A percentile compares a stretch with the other conserved stretches of the same genome.
Conservation (phyloP, 2,888 invertebrate species). For the Cerastis leucographa region DNA sequence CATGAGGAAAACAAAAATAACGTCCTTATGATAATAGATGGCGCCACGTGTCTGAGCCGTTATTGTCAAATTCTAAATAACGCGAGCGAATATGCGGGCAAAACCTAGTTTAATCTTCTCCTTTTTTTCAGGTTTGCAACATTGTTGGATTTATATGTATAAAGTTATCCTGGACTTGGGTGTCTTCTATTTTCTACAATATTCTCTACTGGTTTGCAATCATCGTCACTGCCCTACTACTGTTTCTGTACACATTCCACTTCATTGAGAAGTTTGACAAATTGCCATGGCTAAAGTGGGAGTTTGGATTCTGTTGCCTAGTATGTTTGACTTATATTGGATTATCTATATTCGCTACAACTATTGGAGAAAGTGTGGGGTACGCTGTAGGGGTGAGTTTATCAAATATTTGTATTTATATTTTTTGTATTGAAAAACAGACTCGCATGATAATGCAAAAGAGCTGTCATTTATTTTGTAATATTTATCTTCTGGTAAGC, state of each 20-base stretch:
- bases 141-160: conserved; percentile 95
- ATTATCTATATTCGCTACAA: conserved; percentile 93
- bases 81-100: too few species aligned
- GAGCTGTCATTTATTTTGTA: neutral
- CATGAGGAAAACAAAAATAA: too few species aligned
- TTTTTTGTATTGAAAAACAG: neutral
- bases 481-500: neutral
- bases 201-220: conserved; percentile 95
- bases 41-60: too few species aligned
- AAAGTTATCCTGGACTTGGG: conserved; percentile 91
- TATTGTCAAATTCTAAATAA: too few species aligned
- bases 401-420: neutral
- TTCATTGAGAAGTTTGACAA: conserved; percentile 95
- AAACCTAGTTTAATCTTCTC: neutral
- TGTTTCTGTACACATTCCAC: conserved; percentile 95
- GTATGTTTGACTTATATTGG: conserved; percentile 94
- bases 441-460: neutral
- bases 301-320: conserved; percentile 93
- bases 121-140: conserved; percentile 90
- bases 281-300: conserved; percentile 96
- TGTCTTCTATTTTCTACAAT: conserved; percentile 94
- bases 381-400: conserved; percentile 94
- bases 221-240: conserved; percentile 93
- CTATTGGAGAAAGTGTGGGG: conserved; percentile 90
- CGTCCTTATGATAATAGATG: too few species aligned